Base-by-base conservation (phyloP, 2,113 vertebrate genomes). In the Perca flavescens region DNA sequence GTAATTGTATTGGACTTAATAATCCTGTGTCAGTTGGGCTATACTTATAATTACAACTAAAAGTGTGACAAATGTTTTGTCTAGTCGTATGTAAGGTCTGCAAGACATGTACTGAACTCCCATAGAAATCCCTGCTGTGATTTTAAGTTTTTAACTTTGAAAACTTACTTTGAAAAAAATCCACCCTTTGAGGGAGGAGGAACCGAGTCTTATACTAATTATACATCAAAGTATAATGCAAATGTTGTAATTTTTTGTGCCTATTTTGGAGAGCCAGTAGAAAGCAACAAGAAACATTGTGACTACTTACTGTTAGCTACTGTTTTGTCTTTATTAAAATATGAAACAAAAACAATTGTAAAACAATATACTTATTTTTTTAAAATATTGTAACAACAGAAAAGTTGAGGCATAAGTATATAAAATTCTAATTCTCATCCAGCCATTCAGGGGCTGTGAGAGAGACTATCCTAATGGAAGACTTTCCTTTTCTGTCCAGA, bases 401-500 rank as follows among this genome's bases (percentile, higher is more conserved):
- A 28, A 56, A 7, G 25, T 31, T 9, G 17, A n/a, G 46, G 19
- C 11, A 0, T 12, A 28, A n/a, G 14, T 3, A 60, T 4, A 14
- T 15, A 43, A 28, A 25, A 53, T 63, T 14, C 2, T 12, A 36
- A 54, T 13, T 9, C 0, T 21, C 15, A 54, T 22, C 28, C 10
- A 46, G 47, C 49, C 14, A 7, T 43, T 15, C 40, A 57, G 36
- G 1, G 8, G 61, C 17, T 7, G 43, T 56, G 49, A 58, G 13
- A 47, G 36, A 57, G 11, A 52, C 47, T 28, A 15, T 10, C 21
- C 8, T 34, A 7, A 43, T n/a, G 8, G 9, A 11, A 11, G 40
- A 62, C 19, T 47, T 70, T 47, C 74, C 43, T 43, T 53, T 0
- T n/a, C 25, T 53, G 70, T 61, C 82, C 88, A 87, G 56, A 49